A percentile compares a stretch with the other conserved stretches of the same genome.
phyloP scores from a whole-genome alignment of 2,113 vertebrate genomes.

The Sclerurus mexicanus region DNA sequence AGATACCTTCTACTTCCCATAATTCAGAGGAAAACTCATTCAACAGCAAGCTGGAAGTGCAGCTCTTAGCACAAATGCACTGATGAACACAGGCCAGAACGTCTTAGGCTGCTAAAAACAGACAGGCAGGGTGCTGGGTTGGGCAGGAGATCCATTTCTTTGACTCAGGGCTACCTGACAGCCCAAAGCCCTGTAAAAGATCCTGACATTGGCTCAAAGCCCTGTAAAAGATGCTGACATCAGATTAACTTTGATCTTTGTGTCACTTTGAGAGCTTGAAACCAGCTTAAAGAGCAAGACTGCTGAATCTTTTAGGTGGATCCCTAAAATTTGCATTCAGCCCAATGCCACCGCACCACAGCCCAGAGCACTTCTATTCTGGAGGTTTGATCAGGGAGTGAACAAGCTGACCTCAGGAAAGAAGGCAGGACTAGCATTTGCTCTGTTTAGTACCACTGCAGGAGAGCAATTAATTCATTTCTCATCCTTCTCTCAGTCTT shows the following conservation, averaged over 20 bases:
- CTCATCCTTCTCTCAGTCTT: background rate
- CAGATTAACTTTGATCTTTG: background rate
- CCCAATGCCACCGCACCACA: background rate
- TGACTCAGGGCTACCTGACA: background rate
- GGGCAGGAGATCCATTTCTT: background rate
- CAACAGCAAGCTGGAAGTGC: background rate
- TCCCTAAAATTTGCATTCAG: background rate
- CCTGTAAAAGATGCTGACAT: background rate
- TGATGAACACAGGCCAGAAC: background rate
- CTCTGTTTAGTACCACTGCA: background rate
- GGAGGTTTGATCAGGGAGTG: background rate
- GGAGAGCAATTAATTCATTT: background rate
- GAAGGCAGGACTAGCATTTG: background rate
- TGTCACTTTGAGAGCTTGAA: background rate
- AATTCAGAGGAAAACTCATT: background rate
- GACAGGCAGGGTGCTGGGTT: fast-evolving
- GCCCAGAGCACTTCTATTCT: background rate
- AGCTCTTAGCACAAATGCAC: background rate
- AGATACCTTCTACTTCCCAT: background rate
- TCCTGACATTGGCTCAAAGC: background rate
- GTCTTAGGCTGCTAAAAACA: background rate
- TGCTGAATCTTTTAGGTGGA: background rate
- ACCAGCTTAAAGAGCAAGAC: background rate
- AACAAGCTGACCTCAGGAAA: background rate
- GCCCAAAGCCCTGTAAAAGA: background rate